Base-by-base conservation (phyloP, 2,113 vertebrate species). In the Siniperca chuatsi region DNA sequence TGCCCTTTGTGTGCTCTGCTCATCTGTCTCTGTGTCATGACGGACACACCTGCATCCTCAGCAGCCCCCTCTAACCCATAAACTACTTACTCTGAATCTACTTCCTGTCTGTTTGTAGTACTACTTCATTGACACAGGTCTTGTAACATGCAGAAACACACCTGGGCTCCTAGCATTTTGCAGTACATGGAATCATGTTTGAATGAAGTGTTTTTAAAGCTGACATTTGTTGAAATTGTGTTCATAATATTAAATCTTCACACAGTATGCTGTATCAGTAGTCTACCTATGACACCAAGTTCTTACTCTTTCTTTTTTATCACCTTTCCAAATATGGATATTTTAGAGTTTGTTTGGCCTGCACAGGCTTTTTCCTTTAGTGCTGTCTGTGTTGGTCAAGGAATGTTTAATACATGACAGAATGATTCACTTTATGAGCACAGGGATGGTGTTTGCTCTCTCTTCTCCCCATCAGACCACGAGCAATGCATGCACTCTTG, bases 11-110 rank as follows among this genome's bases (percentile, higher is more conserved):
- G 16, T 8, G 52, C 75, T 65, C 62, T 37, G 61, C 86, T 78
- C 12, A 10, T 81, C 65, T 79, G 67, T 82, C 69, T 91, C 90
- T 90, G 85, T 88, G 90, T 95, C 93, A 89, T 81, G 83, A 90
- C 91, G 91, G 93, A 96, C 95, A 93, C 96, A 96, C 95, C 96
- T 97, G 96, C 93, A 94, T 97, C 96, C 90, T 86, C 81, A 64
- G 40, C 72, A 20, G 52, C 37, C 55, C 48, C 21, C 58, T 76
- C 57, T 81, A 10, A 76, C 60, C 42, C 62, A 15, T 66, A 52
- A 65, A 42, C 82, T 29, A 29, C 29, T 29, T 29, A 29, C 29
- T 78, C 61, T 25, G 67, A 2, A 29, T 84, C 77, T 46, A 54
- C 54, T 92, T 92, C 88, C 88, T 89, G 54, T 81, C 76, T 69